Evolutionary conservation across 1,140 invertebrate species (phyloP), one percentile per base, ranked within the genome.

Genomic region (Bombus sylvicola): DNA sequence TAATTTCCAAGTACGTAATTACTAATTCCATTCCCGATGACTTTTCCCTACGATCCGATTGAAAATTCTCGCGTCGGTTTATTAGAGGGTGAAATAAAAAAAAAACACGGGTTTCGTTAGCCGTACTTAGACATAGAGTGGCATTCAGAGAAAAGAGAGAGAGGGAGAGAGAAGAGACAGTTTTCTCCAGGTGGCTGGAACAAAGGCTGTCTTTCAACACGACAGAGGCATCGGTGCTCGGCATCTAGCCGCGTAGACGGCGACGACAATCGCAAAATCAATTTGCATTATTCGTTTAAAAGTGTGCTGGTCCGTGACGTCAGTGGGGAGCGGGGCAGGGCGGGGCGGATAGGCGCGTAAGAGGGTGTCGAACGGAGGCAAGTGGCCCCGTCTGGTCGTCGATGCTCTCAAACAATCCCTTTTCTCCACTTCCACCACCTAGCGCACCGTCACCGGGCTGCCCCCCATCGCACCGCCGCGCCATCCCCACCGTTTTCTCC

Each of bases 261-360:
- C 83, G 89, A 87, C 89, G 85, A 81, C 87, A 92, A 92, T 90
- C 87, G 88, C 86, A 92, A 92, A 93, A 92, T 93, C 92, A 92
- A 92, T 93, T 92, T 88, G 88, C 90, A 93, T 92, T 92, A 93
- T 92, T 93, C 88, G 91, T 91, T 92, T 88, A 92, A 92, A 92
- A 92, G 87, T 90, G 89, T 92, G 88, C 75, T 85, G 86, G 85
- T 79, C 85, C 62, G 86, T 92, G 91, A 92, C 92, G 92, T 91
- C 87, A 92, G 86, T 41, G 71, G 39, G 62, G 34, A n/a, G 68
- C 66, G 57, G 74, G 34, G 68, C 37, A 34, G 68, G 47, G 53
- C n/a, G 69, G 43, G 41, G 34, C 71, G 82, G 64, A 62, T 83
- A 85, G 89, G 85, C 85, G 85, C 89, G 85, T 85, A 87, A 87